These are phyloP conservation scores for Megaptera novaeangliae DNA, from an alignment of 2,113 vertebrate species.

Conservation along the genomic window DNA sequence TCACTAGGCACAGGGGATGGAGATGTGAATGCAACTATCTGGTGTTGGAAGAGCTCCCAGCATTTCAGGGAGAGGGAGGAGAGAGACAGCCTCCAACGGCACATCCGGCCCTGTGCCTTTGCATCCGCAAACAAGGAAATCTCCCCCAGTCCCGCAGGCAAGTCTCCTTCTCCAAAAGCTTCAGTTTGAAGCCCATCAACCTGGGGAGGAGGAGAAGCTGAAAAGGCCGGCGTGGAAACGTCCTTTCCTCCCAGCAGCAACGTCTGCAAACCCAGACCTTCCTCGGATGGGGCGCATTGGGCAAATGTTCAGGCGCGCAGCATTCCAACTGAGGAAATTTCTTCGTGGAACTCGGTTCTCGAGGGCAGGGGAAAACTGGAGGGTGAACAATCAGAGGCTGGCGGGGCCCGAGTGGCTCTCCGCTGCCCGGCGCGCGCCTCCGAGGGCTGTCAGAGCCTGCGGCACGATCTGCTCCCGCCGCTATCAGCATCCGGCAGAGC, in stretches of 20 bases:
- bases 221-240: neutral
- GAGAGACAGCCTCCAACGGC: neutral
- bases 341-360: conserved; percentile 59
- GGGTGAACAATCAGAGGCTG: conserved; percentile 66
- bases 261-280: neutral
- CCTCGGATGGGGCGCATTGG: neutral
- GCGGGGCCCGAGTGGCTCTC: conserved; percentile 3
- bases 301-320: conserved; percentile 51
- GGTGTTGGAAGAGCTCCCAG: neutral
- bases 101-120: neutral
- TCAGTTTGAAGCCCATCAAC: neutral
- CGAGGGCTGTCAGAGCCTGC: conserved; percentile 57
- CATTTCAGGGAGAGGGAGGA: neutral
- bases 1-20: neutral
- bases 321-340: conserved; percentile 42
- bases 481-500: conserved; percentile 54
- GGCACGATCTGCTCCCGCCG: conserved; percentile 34
- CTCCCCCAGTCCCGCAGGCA: neutral
- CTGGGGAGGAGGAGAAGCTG: neutral
- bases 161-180: neutral
- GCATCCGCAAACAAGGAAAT: neutral
- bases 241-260: conserved; percentile 11
- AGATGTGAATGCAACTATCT: neutral
- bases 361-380: conserved; percentile 64
- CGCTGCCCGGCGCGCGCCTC: conserved; percentile 57